Evolutionary conservation across 92 coral and sea anemone genomes (phyloP), one percentile per base, ranked within the genome.

Genomic region (Porites rus): DNA sequence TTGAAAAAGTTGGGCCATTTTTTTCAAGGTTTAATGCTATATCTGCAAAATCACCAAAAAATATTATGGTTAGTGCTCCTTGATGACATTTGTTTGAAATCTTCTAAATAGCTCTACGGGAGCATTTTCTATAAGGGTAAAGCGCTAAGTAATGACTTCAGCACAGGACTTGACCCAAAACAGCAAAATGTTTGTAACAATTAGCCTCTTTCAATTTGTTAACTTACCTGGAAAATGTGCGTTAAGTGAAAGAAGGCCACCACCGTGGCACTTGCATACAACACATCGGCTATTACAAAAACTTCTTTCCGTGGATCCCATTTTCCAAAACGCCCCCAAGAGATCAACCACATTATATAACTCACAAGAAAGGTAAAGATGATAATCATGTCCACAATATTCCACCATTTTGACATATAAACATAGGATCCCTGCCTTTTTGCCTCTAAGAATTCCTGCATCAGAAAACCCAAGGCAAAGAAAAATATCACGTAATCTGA

Each of bases 331-430:
- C 12, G 11, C 3, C 0, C 0, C 74, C 50, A 66, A 1, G 84
- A 24, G 16, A 67, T 22, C 18, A 66, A 3, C 84, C 84, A 80
- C n/a, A 80, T 16, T 0, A 24, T 2, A 18, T 52, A 68, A 14
- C 75, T 3, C 65, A 25, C 10, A 52, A 51, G 1, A n/a, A 80
- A 80, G 50, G 19, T 19, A 0, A 80, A 11, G 66, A 80, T 53
- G 65, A 80, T 67, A 24, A 66, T 21, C 8, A 25, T 25, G 54
- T 80, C 84, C 3, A 80, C 84, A 10, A 68, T 18, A 65, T 80
- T 80, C 84, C 84, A 80, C 84, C 84, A 80, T 53, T 80, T 80
- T 24, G 84, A 80, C 8, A 80, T 16, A 51, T 68, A 80, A 80
- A 80, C 17, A 4, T 67, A 80, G 68, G 16, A 66, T 51, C 84